A percentile compares a stretch with the other conserved stretches of the same genome.
phyloP scores from a whole-genome alignment of 2,113 vertebrate genomes.

The Eulemur rufifrons region DNA sequence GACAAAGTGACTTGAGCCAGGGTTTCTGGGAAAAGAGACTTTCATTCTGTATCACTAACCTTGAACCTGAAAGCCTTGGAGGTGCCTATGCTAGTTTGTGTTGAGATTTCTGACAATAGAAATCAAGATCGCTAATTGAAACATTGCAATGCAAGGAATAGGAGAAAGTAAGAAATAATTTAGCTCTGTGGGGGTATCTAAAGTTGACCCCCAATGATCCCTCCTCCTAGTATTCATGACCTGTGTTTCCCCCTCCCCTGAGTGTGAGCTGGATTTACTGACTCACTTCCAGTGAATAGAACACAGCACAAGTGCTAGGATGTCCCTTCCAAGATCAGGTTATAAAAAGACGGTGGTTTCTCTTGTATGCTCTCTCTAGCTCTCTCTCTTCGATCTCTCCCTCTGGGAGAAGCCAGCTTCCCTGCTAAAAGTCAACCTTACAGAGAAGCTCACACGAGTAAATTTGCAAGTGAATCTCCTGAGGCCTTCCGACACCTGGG shows the following conservation, averaged over 20 bases:
- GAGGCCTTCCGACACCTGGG: background rate
- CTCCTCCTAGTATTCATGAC: background rate
- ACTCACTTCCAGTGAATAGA: background rate
- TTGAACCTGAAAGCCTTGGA: background rate
- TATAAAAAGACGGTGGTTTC: background rate
- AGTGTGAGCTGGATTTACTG: background rate
- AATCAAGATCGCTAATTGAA: background rate
- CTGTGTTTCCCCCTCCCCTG: background rate
- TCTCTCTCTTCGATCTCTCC: background rate
- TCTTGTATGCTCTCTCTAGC: too few relatives aligned
- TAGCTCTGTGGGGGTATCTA: background rate
- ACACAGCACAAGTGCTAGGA: background rate
- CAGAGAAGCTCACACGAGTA: background rate
- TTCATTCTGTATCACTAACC: background rate
- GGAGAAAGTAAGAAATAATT: background rate
- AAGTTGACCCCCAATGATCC: background rate
- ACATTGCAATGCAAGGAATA: background rate
- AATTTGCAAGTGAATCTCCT: background rate
- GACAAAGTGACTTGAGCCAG: background rate
- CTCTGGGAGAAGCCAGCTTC: background rate
- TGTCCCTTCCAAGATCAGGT: background rate
- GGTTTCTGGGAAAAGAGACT: background rate
- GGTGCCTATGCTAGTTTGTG: background rate
- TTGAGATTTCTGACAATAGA: slow-evolving; percentile 3
- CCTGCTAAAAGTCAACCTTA: background rate